Evolutionary conservation across 2,888 invertebrate species (phyloP).

Genomic region (Tuberolachnus salignus): DNA sequence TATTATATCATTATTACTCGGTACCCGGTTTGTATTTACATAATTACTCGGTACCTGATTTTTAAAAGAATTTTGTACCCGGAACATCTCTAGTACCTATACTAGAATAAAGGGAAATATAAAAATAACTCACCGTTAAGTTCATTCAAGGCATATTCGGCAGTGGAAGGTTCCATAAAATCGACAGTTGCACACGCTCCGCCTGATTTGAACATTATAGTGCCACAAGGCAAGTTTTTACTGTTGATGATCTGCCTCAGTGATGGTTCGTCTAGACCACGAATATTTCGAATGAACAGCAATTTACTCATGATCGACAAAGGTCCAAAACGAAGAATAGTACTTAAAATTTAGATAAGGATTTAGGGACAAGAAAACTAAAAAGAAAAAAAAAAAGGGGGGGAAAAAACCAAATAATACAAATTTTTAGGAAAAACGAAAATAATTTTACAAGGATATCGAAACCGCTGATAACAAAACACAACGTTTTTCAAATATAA

Average conservation of each 20-base stretch:
- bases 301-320: constrained; percentile 45
- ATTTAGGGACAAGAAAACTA: background rate
- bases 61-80: no score
- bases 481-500: constrained; percentile 54
- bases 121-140: constrained; percentile 38
- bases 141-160: constrained; percentile 35
- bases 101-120: background rate
- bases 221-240: constrained; percentile 50
- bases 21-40: no score
- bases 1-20: no score
- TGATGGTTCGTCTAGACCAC: constrained; percentile 43
- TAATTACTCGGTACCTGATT: no score
- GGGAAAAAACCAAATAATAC: background rate
- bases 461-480: constrained; percentile 53
- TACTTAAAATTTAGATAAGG: background rate
- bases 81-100: no score
- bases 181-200: constrained; percentile 52
- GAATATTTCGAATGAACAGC: constrained; percentile 42
- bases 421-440: background rate
- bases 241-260: constrained; percentile 44
- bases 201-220: constrained; percentile 50
- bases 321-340: background rate
- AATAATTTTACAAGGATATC: constrained; percentile 45
- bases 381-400: constrained; percentile 17
- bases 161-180: constrained; percentile 50